Evolutionary conservation across 1,140 invertebrate genomes (phyloP).

Genomic region (Drosophila willistoni): DNA sequence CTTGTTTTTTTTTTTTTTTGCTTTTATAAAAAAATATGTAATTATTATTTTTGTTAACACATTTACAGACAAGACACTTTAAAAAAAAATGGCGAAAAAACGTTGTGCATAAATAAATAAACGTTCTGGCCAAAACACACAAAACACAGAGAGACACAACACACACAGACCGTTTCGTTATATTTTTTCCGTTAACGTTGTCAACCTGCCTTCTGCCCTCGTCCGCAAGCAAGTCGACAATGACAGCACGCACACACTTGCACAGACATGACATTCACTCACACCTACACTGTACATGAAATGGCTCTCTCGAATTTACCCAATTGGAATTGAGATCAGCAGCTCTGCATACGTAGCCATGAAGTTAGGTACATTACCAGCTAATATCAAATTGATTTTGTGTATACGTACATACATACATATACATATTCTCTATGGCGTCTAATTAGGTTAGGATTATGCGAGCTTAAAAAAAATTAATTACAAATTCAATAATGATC

Average conservation of each 20-base stretch:
- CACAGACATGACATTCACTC: not conserved
- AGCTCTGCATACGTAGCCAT: not conserved
- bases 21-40: no score
- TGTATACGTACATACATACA: no score
- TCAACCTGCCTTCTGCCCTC: conserved; percentile 6
- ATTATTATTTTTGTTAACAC: conserved; percentile 8
- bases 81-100: conserved; percentile 15
- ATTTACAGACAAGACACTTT: conserved; percentile 15
- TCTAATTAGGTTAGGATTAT: no score
- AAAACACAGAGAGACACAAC: not conserved
- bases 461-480: no score
- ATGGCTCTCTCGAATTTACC: not conserved
- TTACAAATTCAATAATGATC: no score
- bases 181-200: conserved; percentile 10
- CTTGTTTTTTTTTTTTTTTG: not conserved
- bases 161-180: conserved; percentile 4
- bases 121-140: conserved; percentile 11
- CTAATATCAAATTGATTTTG: no score
- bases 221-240: conserved; percentile 7
- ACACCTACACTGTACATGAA: not conserved
- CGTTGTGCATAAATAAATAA: conserved; percentile 14
- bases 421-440: no score
- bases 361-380: not conserved
- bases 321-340: not conserved
- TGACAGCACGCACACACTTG: not conserved